Evolutionary conservation across 2,797 vertebrate species (phyloP), one percentile per base, ranked within the genome.

Genomic region (Perodicticus potto): DNA sequence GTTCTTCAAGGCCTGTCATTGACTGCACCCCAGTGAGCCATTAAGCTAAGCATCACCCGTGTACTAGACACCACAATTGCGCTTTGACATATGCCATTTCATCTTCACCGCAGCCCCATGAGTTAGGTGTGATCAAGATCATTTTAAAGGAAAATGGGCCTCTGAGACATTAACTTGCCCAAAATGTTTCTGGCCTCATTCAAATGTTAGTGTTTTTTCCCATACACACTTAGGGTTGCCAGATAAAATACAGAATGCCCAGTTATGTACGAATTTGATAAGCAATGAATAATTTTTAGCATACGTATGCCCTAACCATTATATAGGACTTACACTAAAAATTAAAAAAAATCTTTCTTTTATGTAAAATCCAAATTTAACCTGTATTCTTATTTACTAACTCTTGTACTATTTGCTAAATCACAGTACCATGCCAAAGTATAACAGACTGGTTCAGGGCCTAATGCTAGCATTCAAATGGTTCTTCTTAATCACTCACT

Each of bases 191-290:
- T 86, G 32, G 22, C 32, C 37, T 87, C 29, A n/a, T 29, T 85
- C 77, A 94, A 6, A 85, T 77, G 32, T 74, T 16, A 72, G n/a
- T 53, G 32, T 89, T 89, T 74, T 61, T 20, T 23, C 27, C 23
- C 9, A 20, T 27, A 78, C 27, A 57, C 11, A 20, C 29, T 37
- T 73, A 70, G 2, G 5, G 25, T 27, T 76, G 23, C 40, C 40
- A 61, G 23, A 82, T 82, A 86, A 76, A 63, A 82, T 34, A 74
- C 5, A 76, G 40, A 29, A 4, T 14, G 19, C 6, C 17, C 27
- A 34, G 19, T 69, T 93, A 80, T 57, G 55, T 53, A 37, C 45
- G 16, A 92, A 70, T 86, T 94, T 92, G 67, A 74, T 61, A 81
- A 74, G 63, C 49, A 49, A 55, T 53, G 22, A 86, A 27, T 53